These are phyloP conservation scores for Heliconius eleuchia DNA, from an alignment of 1,140 invertebrate genomes.

Conservation along the genomic window DNA sequence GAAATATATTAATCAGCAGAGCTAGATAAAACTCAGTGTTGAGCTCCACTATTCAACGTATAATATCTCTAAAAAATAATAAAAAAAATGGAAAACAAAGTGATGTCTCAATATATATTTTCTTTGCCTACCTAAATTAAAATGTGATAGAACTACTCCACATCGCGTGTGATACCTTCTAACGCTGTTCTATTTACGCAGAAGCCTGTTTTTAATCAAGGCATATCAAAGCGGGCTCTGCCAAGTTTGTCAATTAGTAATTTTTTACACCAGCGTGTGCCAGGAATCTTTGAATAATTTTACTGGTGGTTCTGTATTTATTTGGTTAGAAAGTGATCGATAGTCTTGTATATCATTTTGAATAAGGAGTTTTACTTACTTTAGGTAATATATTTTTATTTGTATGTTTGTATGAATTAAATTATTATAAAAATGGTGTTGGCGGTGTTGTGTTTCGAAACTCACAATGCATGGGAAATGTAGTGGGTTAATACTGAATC, in stretches of 20 bases:
- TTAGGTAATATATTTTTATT: too few species aligned
- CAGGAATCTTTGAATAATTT: constrained; percentile 13
- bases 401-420: too few species aligned
- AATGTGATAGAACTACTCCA: neutral
- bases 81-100: too few species aligned
- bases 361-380: too few species aligned
- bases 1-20: too few species aligned
- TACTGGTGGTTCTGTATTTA: neutral
- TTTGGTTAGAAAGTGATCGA: neutral
- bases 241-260: constrained; percentile 47
- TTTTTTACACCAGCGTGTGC: constrained; percentile 12
- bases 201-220: constrained; percentile 53
- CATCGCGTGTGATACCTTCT: neutral
- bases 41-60: too few species aligned
- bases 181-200: constrained; percentile 47
- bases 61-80: too few species aligned
- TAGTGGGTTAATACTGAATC: too few species aligned
- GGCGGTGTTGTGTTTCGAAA: too few species aligned
- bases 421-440: too few species aligned
- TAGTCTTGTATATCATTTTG: neutral
- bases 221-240: constrained; percentile 51
- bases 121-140: neutral
- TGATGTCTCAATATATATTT: neutral
- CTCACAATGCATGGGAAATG: too few species aligned
- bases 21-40: too few species aligned